phyloP scores from a whole-genome alignment of 2,797 vertebrate species.

The Glossophaga mutica region DNA sequence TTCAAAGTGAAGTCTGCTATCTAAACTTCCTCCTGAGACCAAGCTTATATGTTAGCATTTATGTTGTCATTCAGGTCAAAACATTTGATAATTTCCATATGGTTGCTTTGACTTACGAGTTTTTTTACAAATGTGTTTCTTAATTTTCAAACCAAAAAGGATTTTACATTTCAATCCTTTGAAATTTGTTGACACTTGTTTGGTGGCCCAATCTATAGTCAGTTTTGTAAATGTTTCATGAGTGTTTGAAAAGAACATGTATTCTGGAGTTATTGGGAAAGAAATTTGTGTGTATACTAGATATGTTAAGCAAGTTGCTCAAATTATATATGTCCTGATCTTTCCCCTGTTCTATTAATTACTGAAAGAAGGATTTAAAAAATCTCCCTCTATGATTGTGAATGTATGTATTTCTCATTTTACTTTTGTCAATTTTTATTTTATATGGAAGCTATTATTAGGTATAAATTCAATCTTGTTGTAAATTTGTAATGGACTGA shows the following conservation, averaged over 20 bases:
- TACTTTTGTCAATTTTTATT: background rate
- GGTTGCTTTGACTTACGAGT: background rate
- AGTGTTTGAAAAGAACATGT: background rate
- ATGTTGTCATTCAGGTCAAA: background rate
- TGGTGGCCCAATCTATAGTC: background rate
- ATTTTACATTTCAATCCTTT: background rate
- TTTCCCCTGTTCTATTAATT: background rate
- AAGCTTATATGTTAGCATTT: background rate
- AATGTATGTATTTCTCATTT: background rate
- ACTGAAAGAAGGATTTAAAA: background rate
- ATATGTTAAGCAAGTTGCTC: background rate
- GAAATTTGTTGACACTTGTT: background rate
- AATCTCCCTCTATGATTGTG: background rate
- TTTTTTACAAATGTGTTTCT: background rate
- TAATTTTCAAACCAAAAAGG: background rate
- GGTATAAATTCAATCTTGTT: background rate
- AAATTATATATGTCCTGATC: background rate
- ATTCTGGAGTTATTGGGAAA: background rate
- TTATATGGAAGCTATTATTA: background rate
- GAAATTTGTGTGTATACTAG: background rate
- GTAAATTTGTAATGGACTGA: background rate
- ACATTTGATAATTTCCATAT: background rate
- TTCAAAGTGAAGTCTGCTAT: background rate
- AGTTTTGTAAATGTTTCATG: background rate
- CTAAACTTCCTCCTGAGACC: background rate